Base-by-base conservation (phyloP, 2,888 invertebrate species). In the Diogma glabrata region DNA sequence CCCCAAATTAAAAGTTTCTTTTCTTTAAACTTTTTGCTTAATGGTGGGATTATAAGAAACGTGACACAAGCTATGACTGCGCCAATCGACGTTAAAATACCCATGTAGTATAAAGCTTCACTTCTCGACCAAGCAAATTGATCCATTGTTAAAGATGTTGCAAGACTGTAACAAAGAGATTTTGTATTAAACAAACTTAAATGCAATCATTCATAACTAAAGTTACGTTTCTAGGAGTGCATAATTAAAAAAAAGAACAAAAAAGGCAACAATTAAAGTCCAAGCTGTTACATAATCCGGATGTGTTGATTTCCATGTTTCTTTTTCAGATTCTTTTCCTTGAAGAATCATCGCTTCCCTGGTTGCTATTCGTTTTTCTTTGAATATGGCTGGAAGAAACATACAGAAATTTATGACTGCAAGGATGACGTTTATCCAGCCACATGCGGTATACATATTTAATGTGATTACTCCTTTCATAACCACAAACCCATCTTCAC, bases 381-480 rank as follows among this genome's bases (percentile, higher is more conserved):
- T 77, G 63, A 90, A 90, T 58, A 80, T 73, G 57, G 75, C 75
- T 1, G 90, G 90, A 61, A 87, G 69, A 62, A 88, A 86, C 54
- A 88, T 72, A 51, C 77, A 60, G 52, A 88, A 76, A 70, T 89
- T 90, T 43, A 82, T 53, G 7, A 84, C 59, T 12, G 87, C 84
- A 61, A 90, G 74, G 20, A 82, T 55, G 3, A 84, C 87, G 67
- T 89, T 89, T 60, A 87, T 80, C 89, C 89, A 89, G 5, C 87
- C 89, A 3, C 84, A 77, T 9, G 87, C 86, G 1, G 90, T 89
- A 71, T 85, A 91, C 90, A 91, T 90, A 67, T 90, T 85, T 43
- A 90, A 70, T 45, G 80, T 76, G 43, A 87, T 64, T 40, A 64
- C 65, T 8, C 77, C 70, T 53, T 67, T 63, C 12, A 76, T 64